These are phyloP conservation scores for Aquatica leii DNA, from an alignment of 2,888 invertebrate species.

Conservation along the genomic window DNA sequence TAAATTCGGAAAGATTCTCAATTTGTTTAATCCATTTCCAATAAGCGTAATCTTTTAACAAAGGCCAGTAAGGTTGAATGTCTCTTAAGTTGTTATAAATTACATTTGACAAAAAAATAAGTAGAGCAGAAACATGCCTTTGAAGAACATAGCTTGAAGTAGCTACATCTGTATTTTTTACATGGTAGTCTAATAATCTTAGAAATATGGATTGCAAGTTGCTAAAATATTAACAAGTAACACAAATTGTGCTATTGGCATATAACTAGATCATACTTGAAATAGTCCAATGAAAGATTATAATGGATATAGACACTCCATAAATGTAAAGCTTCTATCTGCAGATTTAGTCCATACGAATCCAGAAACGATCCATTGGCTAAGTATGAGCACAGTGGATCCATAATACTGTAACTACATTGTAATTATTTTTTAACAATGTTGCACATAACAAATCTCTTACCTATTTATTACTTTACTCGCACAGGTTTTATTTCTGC, in stretches of 20 bases:
- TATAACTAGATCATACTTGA: slow-evolving; percentile 54
- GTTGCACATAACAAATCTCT: slow-evolving; percentile 45
- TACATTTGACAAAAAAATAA: slow-evolving; percentile 60
- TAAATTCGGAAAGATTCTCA: slow-evolving; percentile 43
- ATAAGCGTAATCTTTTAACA: slow-evolving; percentile 54
- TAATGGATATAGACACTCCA: slow-evolving; percentile 67
- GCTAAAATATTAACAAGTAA: slow-evolving; percentile 48
- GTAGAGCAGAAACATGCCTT: slow-evolving; percentile 67
- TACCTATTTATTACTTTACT: slow-evolving; percentile 63
- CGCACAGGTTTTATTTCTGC: slow-evolving; percentile 67
- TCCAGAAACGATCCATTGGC: slow-evolving; percentile 63
- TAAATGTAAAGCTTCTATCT: slow-evolving; percentile 70
- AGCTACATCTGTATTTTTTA: slow-evolving; percentile 65
- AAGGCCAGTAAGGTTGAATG: background rate
- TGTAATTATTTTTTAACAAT: background rate
- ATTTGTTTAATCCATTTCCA: slow-evolving; percentile 63
- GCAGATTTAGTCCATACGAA: slow-evolving; percentile 65
- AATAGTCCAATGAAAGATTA: slow-evolving; percentile 62
- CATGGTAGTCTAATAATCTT: slow-evolving; percentile 67
- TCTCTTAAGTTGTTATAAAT: slow-evolving; percentile 22
- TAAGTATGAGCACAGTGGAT: slow-evolving; percentile 66
- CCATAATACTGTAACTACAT: slow-evolving; percentile 63
- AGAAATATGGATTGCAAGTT: slow-evolving; percentile 65
- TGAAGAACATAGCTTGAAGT: slow-evolving; percentile 62
- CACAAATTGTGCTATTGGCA: background rate